Evolutionary conservation across 2,113 vertebrate species (phyloP).

Genomic region (Mastomys natalensis): DNA sequence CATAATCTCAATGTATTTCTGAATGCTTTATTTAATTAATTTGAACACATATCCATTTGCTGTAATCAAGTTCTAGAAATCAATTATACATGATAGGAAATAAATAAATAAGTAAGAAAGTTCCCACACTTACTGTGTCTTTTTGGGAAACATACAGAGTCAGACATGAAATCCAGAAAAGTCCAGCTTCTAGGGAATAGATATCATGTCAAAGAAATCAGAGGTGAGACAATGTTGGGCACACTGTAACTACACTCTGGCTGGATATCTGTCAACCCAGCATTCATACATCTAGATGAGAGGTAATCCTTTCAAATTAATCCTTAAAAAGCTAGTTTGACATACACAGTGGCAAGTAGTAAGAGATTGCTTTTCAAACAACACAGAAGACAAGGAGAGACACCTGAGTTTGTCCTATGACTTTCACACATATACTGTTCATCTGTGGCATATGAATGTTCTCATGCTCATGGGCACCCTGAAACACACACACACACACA

Average conservation of each 20-base stretch:
- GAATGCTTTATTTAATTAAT: slow-evolving; percentile 45
- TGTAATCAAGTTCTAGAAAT: not conserved
- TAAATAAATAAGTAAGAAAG: not conserved
- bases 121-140: not conserved
- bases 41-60: not conserved
- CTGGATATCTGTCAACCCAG: not conserved
- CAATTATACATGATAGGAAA: not conserved
- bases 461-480: not conserved
- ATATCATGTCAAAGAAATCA: not conserved
- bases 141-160: not conserved
- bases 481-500: not conserved
- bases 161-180: not conserved
- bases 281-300: not conserved
- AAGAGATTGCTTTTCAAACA: not conserved
- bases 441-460: too few relatives aligned
- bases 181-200: not conserved
- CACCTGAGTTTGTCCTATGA: not conserved
- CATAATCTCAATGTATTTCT: not conserved
- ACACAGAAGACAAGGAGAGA: not conserved
- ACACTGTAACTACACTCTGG: not conserved
- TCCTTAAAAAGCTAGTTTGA: too few relatives aligned
- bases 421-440: not conserved
- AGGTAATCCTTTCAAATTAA: not conserved
- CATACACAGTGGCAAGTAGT: too few relatives aligned
- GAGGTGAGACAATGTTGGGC: not conserved